Conservation (phyloP, 2,797 vertebrate genomes). For the Spinus olivaceus region DNA sequence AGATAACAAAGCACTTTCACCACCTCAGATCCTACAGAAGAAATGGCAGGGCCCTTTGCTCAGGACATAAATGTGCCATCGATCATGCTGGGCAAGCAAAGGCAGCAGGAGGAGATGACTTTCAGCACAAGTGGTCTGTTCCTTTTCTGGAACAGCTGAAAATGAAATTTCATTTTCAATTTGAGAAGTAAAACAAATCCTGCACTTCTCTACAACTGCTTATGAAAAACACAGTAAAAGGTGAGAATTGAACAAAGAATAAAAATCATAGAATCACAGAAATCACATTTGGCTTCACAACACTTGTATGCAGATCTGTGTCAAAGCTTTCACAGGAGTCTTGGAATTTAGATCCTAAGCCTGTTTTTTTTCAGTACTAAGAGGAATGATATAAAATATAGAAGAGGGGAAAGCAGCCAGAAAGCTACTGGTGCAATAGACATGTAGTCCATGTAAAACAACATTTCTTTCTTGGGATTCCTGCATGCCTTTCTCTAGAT, state of each 20-base stretch:
- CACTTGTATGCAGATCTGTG: background rate
- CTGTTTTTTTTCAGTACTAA: background rate
- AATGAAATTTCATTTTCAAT: background rate
- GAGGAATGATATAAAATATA: background rate
- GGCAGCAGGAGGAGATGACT: background rate
- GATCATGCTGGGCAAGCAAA: background rate
- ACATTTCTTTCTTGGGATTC: background rate
- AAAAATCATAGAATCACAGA: background rate
- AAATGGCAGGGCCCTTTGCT: background rate
- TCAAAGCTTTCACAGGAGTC: background rate
- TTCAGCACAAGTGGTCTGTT: background rate
- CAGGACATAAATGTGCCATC: rapidly evolving
- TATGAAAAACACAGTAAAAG: background rate
- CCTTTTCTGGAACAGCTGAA: background rate
- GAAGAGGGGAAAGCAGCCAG: background rate
- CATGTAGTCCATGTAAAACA: background rate
- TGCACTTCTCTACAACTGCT: background rate
- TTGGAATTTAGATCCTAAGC: background rate
- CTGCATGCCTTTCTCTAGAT: background rate
- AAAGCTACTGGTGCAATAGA: background rate
- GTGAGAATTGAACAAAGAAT: background rate
- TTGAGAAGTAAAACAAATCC: background rate
- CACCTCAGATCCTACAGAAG: background rate
- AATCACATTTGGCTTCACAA: background rate
- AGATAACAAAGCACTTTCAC: background rate